Base-by-base conservation (phyloP, 2,113 vertebrate species). In the Galemys pyrenaicus region DNA sequence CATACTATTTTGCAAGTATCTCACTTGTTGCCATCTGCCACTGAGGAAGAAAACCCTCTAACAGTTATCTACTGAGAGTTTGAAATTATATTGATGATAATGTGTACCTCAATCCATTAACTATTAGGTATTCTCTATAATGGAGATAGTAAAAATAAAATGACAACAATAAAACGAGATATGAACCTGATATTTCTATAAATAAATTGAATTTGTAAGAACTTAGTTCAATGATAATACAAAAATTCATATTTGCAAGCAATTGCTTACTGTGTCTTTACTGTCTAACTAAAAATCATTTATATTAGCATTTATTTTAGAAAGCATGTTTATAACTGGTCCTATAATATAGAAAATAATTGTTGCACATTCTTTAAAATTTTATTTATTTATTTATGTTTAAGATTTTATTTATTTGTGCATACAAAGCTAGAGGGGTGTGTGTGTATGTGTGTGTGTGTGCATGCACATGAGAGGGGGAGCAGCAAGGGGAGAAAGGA, bases 341-440 rank as follows among this genome's bases (percentile, higher is more conserved):
- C 79, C 22, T 28, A 51, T 0, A 91, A 77, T 51, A 7, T 41
- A 83, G 37, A 75, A 94, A 94, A 84, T 92, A 73, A 86, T 44
- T 9, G 1, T 79, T 6, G 11, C 30, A 62, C 5, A 64, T 81
- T 94, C 10, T 82, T 37, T 60, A 62, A 28, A 51, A 28, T 49
- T 44, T n/a, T n/a, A n/a, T n/a, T n/a, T n/a, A n/a, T n/a, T n/a
- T n/a, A n/a, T n/a, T n/a, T n/a, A n/a, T n/a, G n/a, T n/a, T n/a
- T n/a, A n/a, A n/a, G n/a, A n/a, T n/a, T n/a, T n/a, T n/a, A n/a
- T n/a, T n/a, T n/a, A n/a, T n/a, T n/a, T n/a, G n/a, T n/a, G n/a
- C n/a, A n/a, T n/a, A n/a, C n/a, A n/a, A n/a, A n/a, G n/a, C n/a
- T n/a, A n/a, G n/a, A n/a, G n/a, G n/a, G n/a, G n/a, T n/a, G n/a